Conservation (phyloP, 2,113 vertebrate species). For the Antennarius striatus region DNA sequence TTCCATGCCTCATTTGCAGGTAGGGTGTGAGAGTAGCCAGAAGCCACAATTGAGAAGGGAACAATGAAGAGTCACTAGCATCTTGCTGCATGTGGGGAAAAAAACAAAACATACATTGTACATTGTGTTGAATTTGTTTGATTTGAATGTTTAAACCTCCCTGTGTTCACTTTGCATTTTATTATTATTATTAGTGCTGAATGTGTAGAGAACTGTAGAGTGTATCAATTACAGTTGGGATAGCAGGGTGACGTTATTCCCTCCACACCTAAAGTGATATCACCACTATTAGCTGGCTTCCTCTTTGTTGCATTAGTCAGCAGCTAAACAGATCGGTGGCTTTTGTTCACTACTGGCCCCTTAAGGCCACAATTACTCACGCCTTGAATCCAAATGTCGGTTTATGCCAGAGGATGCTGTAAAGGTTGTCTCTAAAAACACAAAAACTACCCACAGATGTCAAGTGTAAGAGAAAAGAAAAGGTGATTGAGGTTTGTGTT, state of each 20-base stretch:
- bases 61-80: too few species aligned
- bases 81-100: too few species aligned
- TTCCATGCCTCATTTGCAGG: conserved; percentile 30
- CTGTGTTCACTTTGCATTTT: too few species aligned
- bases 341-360: neutral
- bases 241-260: conserved; percentile 37
- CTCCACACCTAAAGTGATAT: conserved; percentile 45
- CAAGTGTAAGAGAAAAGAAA: too few species aligned
- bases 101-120: too few species aligned
- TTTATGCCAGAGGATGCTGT: neutral
- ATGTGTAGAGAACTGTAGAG: conserved; percentile 7
- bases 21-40: conserved; percentile 28
- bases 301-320: conserved; percentile 11
- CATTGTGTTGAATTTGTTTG: neutral
- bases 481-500: too few species aligned
- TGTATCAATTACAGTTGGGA: conserved; percentile 18
- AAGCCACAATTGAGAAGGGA: conserved; percentile 14
- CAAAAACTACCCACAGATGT: too few species aligned
- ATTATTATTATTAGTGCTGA: conserved; percentile 3
- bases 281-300: conserved; percentile 12
- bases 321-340: neutral
- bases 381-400: neutral
- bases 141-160: neutral
- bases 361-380: neutral
- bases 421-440: neutral